Evolutionary conservation across 2,888 invertebrate genomes (phyloP), one percentile per base, ranked within the genome.

Genomic region (Folsomia manolachei): DNA sequence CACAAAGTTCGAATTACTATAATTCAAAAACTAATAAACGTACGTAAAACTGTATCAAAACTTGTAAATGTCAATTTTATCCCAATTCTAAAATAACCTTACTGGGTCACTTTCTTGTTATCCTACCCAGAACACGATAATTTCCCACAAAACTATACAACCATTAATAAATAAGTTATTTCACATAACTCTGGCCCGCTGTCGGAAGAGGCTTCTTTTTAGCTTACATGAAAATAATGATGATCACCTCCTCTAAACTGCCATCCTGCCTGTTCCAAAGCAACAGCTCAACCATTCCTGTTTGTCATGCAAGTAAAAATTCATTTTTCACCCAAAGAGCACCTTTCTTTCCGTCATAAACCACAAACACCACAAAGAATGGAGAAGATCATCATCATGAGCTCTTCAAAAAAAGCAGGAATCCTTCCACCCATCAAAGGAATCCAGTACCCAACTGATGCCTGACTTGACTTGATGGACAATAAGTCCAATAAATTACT

Each of bases 371-470:
- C 39, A 39, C 39, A 39, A 39, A 39, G 39, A 39, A 39, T 9
- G 39, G 26, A 51, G 39, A 14, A 39, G 39, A 39, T 39, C 39
- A 39, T 39, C 69, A 71, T 71, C 74, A 74, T 74, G 71, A 74
- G 71, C 74, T 70, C 71, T 71, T 74, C 71, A 71, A 74, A 74
- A 63, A 74, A 71, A 74, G 71, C 71, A 74, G 70, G 70, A 74
- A 74, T 71, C 69, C 74, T 69, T 71, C 74, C n/a, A n/a, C n/a
- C n/a, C 39, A 39, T 39, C 39, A 39, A 39, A 39, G 39, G 39
- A 39, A 39, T 4, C 7, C 39, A 39, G 7, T 9, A 39, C 39
- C 39, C 39, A 39, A 39, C 39, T 39, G 39, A 4, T 39, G 7
- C 14, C 39, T 39, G n/a, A n/a, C n/a, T n/a, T n/a, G n/a, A n/a